These are phyloP conservation scores for Ophonus ardosiacus DNA, from an alignment of 2,888 invertebrate genomes.

Conservation along the genomic window DNA sequence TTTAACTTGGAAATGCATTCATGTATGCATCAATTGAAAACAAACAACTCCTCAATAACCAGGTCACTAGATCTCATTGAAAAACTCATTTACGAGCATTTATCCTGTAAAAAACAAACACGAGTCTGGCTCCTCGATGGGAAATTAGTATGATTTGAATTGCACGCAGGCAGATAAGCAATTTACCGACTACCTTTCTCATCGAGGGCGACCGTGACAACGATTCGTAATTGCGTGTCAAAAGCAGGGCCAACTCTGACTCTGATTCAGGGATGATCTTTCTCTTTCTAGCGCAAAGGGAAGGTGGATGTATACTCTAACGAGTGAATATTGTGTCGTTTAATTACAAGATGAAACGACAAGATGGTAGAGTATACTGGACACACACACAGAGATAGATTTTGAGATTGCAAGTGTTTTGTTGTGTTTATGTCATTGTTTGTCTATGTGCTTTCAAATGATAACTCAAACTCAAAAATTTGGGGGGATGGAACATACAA, in stretches of 20 bases:
- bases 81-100: not conserved
- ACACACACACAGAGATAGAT: not conserved
- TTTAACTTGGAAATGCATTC: not conserved
- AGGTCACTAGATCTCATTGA: not conserved
- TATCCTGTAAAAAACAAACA: not conserved
- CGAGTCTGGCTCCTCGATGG: conserved; percentile 1
- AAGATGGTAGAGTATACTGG: not conserved
- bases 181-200: conserved; percentile 50
- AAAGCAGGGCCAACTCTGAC: conserved; percentile 37
- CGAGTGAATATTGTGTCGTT: conserved; percentile 36
- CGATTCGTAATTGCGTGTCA: conserved; percentile 58
- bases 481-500: no score
- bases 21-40: not conserved
- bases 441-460: not conserved
- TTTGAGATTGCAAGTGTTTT: not conserved
- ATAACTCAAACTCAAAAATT: no score
- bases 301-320: conserved; percentile 3
- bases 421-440: not conserved
- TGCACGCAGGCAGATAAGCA: conserved; percentile 39
- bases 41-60: not conserved
- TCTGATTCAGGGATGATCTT: not conserved
- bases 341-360: conserved; percentile 35
- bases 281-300: not conserved
- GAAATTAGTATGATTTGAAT: conserved; percentile 33
- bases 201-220: conserved; percentile 25